Conservation (phyloP, 2,888 invertebrate species). For the Teinopalpus imperialis region DNA sequence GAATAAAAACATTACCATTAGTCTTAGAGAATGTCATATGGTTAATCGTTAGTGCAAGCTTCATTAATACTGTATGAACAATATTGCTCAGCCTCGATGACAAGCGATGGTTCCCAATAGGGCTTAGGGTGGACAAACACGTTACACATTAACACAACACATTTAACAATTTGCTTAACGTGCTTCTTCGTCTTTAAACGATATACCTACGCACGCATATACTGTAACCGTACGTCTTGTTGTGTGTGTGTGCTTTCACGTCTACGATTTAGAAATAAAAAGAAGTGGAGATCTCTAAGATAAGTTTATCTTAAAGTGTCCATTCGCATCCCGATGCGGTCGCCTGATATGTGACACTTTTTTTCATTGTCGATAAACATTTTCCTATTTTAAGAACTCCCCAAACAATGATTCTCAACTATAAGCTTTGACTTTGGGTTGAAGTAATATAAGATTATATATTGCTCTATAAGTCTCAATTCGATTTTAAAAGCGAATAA, state of each 20-base stretch:
- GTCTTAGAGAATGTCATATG: no score
- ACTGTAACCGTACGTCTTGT: no score
- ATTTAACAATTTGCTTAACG: no score
- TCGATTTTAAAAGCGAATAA: no score
- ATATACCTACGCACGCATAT: no score
- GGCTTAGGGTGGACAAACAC: neutral
- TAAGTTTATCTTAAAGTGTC: constrained; percentile 14
- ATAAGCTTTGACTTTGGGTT: constrained; percentile 18
- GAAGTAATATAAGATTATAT: constrained; percentile 10
- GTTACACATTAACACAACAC: no score
- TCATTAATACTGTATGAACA: constrained; percentile 1
- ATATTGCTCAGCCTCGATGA: constrained; percentile 1
- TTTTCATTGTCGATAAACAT: constrained; percentile 7
- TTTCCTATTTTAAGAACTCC: constrained; percentile 16
- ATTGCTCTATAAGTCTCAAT: no score
- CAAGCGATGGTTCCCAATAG: neutral
- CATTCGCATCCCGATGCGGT: constrained; percentile 10
- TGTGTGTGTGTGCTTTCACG: no score
- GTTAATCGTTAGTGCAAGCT: constrained; percentile 3
- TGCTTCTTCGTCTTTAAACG: no score
- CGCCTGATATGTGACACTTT: constrained; percentile 18
- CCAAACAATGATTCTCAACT: constrained; percentile 10
- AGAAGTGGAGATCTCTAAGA: constrained; percentile 10
- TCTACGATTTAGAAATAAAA: constrained; percentile 1
- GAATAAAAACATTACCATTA: no score